A percentile compares a stretch with the other conserved stretches of the same genome.
phyloP scores from a whole-genome alignment of 2,797 vertebrate genomes.

The Notolabrus celidotus region DNA sequence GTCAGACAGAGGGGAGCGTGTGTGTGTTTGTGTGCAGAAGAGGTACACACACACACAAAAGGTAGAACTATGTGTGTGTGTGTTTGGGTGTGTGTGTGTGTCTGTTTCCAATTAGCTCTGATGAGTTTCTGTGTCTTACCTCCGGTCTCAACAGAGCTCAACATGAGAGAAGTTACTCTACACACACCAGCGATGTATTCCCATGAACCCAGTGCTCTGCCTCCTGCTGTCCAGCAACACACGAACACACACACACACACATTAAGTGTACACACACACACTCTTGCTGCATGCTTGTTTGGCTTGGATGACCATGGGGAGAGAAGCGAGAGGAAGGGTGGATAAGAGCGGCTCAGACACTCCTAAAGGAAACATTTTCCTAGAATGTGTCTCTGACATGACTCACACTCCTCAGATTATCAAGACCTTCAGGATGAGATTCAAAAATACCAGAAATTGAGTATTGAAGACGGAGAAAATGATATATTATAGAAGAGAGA shows the following conservation, averaged over 20 bases:
- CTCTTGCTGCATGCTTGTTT: constrained; percentile 60
- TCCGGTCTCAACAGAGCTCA: constrained; percentile 70
- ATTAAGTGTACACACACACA: constrained; percentile 26
- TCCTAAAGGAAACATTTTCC: constrained; percentile 19
- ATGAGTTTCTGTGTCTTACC: constrained; percentile 75
- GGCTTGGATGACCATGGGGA: constrained; percentile 59
- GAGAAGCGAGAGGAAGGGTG: constrained; percentile 18
- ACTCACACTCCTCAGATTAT: not conserved
- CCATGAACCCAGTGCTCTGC: constrained; percentile 72
- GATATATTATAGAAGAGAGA: not conserved
- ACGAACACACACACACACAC: constrained; percentile 31
- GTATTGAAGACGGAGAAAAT: not conserved
- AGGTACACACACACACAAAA: constrained; percentile 20
- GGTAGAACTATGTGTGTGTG: constrained; percentile 3
- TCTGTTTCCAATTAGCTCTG: constrained; percentile 79
- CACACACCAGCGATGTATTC: constrained; percentile 58
- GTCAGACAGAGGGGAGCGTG: constrained; percentile 22
- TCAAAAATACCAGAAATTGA: not conserved
- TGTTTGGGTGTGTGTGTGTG: constrained; percentile 45
- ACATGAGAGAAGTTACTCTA: constrained; percentile 66
- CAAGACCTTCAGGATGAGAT: not conserved
- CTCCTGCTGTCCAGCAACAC: constrained; percentile 58
- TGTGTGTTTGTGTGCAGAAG: constrained; percentile 7
- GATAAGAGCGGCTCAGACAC: constrained; percentile 8
- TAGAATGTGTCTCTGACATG: not conserved